These are phyloP conservation scores for Siniperca scherzeri DNA, from an alignment of 2,797 vertebrate species.

Conservation along the genomic window DNA sequence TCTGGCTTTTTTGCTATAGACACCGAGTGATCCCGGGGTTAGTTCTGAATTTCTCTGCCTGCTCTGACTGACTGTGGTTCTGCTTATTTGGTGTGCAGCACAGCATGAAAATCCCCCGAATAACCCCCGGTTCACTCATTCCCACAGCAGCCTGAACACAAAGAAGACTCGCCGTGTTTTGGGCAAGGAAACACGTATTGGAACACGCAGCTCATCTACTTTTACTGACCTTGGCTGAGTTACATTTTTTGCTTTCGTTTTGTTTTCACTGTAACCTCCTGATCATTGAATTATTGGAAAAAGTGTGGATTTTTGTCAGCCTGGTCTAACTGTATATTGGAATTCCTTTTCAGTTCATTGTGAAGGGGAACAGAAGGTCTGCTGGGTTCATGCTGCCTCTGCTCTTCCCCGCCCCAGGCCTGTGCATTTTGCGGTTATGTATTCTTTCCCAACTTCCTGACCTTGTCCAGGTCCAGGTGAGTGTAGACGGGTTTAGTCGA, in stretches of 20 bases:
- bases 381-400: constrained; percentile 63
- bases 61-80: constrained; percentile 75
- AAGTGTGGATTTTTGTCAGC: constrained; percentile 32
- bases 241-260: constrained; percentile 52
- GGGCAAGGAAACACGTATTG: constrained; percentile 52
- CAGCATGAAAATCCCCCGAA: constrained; percentile 77
- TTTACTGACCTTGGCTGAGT: constrained; percentile 64
- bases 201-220: constrained; percentile 63
- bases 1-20: constrained; percentile 53
- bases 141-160: constrained; percentile 67
- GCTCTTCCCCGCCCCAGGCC: constrained; percentile 62
- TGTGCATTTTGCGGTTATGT: constrained; percentile 42
- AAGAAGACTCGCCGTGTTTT: constrained; percentile 51
- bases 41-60: constrained; percentile 70
- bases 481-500: constrained; percentile 48
- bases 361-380: constrained; percentile 67
- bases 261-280: constrained; percentile 64
- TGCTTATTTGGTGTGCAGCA: constrained; percentile 81
- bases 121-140: constrained; percentile 68
- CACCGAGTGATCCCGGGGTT: constrained; percentile 76
- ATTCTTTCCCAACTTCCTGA: constrained; percentile 70
- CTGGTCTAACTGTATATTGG: constrained; percentile 18
- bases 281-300: constrained; percentile 56
- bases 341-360: constrained; percentile 36
- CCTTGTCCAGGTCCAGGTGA: constrained; percentile 76